Evolutionary conservation across 2,113 vertebrate species (phyloP).

Genomic region (Peromyscus maniculatus): DNA sequence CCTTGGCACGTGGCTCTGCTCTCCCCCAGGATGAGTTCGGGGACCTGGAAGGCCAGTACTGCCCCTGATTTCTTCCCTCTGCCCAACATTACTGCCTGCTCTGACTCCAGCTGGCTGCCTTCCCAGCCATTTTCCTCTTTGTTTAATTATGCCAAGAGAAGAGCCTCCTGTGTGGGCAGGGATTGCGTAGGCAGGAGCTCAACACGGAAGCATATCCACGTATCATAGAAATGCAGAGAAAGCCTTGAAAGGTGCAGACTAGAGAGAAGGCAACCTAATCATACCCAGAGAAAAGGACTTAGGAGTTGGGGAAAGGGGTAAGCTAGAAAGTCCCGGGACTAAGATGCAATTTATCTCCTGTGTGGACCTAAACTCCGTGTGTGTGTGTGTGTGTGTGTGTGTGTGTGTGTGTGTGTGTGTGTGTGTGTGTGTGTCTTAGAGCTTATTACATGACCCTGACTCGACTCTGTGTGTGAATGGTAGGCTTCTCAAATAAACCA

Average conservation of each 20-base stretch:
- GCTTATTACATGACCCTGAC: neutral
- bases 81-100: neutral
- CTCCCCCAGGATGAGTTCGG: neutral
- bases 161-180: slow-evolving; percentile 60
- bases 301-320: neutral
- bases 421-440: neutral
- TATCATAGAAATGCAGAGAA: slow-evolving; percentile 55
- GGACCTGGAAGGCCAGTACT: neutral
- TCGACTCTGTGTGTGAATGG: neutral
- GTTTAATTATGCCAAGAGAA: slow-evolving; percentile 72
- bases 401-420: neutral
- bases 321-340: neutral
- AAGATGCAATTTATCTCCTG: neutral
- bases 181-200: slow-evolving; percentile 65
- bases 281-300: neutral
- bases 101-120: slow-evolving; percentile 15
- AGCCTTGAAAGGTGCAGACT: slow-evolving; percentile 24
- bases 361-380: neutral
- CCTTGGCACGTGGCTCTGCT: neutral
- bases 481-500: neutral
- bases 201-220: slow-evolving; percentile 33
- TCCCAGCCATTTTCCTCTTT: slow-evolving; percentile 56
- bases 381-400: neutral
- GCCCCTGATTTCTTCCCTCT: slow-evolving; percentile 33
- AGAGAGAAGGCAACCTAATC: neutral